These are phyloP conservation scores for Pseudois nayaur DNA, from an alignment of 2,113 vertebrate species.

Conservation along the genomic window DNA sequence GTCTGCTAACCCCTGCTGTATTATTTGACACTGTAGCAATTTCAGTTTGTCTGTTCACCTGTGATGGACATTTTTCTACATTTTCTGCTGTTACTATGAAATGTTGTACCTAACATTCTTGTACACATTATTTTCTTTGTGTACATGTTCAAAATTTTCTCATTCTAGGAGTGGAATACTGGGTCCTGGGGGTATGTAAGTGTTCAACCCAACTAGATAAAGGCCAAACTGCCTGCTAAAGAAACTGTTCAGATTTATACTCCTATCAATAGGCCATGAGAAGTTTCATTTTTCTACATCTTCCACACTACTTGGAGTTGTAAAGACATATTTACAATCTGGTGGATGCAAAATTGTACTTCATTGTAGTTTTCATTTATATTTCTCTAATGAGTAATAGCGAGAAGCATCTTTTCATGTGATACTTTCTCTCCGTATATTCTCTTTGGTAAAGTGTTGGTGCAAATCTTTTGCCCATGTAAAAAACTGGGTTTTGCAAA, in stretches of 20 bases:
- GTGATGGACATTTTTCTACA: neutral
- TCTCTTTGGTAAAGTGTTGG: constrained; percentile 1
- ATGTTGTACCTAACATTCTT: neutral
- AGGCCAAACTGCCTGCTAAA: neutral
- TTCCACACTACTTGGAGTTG: neutral
- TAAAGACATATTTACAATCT: neutral
- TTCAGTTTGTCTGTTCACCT: neutral
- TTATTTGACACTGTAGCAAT: neutral
- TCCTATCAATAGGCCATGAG: neutral
- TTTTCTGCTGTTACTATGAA: neutral
- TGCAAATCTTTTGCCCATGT: neutral
- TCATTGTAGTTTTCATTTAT: neutral
- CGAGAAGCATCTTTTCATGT: neutral
- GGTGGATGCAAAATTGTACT: neutral
- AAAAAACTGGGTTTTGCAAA: neutral
- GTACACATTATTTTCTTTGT: neutral
- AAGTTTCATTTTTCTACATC: neutral
- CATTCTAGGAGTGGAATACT: neutral
- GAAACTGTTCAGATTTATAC: neutral
- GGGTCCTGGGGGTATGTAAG: neutral
- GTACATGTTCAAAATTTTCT: neutral
- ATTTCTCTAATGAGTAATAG: neutral
- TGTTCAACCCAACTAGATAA: neutral
- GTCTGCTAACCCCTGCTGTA: neutral
- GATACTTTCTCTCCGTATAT: neutral